Base-by-base conservation (phyloP, 2,888 invertebrate genomes). In the Fabriciana adippe region DNA sequence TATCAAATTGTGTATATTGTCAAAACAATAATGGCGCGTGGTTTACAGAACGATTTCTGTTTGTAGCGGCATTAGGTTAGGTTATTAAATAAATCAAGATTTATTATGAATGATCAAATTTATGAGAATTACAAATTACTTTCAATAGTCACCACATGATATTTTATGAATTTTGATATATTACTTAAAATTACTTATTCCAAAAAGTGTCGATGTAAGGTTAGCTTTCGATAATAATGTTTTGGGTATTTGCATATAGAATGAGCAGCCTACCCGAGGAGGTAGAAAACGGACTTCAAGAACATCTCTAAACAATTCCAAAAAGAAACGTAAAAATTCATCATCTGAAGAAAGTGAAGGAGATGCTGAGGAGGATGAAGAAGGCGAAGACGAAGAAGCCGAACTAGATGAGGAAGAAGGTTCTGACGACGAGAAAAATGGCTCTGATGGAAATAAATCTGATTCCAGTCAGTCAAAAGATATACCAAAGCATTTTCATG, bases 401-500 rank as follows among this genome's bases (percentile, higher is more conserved):
- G 93, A 92, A 57, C 74, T 90, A 15, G 92, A 93, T 68, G 93
- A 92, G 51, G 93, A 92, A 68, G 92, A 91, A 70, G 93, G 90
- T n/a, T 91, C 91, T 1, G 93, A 93, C 71, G 93, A 93, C 74
- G 93, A 93, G 73, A 93, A 93, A 77, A 92, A 93, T 81, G 93
- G 92, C 55, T 93, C 93, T 48, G 93, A 93, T 76, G 93, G 92
- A 56, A 93, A 93, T 67, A 93, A 93, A 74, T 93, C 93, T 66
- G 93, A 93, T 75, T 93, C 93, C 73, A 93, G 93, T 79, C 93
- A 93, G 78, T 92, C 93, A 74, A 93, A 93, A 82, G 93, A 93
- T 83, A 84, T 93, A 87, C 93, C 93, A 85, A 93, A 93, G 84
- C 91, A 93, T 85, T 93, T 92, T 83, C 93, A 93, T 85, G 93